phyloP scores from a whole-genome alignment of 2,888 invertebrate genomes.

The Linhomoeus sp. region DNA sequence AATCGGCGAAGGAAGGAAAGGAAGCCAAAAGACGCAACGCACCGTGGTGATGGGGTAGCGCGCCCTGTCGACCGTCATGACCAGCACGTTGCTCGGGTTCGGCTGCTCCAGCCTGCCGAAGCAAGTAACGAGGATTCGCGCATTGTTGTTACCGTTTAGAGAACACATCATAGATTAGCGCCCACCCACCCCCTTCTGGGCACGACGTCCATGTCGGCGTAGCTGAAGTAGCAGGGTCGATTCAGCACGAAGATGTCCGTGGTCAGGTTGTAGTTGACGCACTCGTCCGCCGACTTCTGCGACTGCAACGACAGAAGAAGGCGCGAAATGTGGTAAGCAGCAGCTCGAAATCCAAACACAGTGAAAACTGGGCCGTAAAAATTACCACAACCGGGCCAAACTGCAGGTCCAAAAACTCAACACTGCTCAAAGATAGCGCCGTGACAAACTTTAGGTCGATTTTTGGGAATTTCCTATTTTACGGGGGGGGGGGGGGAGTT shows the following conservation, averaged over 20 bases:
- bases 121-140: too few species aligned
- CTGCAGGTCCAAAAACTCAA: not conserved
- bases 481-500: too few species aligned
- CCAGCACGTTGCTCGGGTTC: constrained; percentile 39
- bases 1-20: not conserved
- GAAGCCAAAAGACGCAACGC: constrained; percentile 33
- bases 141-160: too few species aligned
- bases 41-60: constrained; percentile 98
- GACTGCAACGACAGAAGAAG: not conserved
- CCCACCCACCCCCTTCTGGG: not conserved
- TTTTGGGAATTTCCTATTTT: too few species aligned
- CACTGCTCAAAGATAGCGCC: too few species aligned
- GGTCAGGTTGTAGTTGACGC: not conserved
- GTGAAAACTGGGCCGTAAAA: too few species aligned
- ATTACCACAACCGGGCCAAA: too few species aligned
- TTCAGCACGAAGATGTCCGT: constrained; percentile 2
- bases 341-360: too few species aligned
- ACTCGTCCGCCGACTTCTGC: constrained; percentile 3
- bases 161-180: too few species aligned
- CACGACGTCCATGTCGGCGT: constrained; percentile 2
- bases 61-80: constrained; percentile 90
- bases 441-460: too few species aligned
- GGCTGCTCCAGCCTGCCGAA: constrained; percentile 5
- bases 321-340: too few species aligned
- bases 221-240: constrained; percentile 1